Percentiles rank a stretch among this genome's conserved stretches.
Conservation (phyloP, 1,140 invertebrate species). For the Trichonephila clavata region DNA sequence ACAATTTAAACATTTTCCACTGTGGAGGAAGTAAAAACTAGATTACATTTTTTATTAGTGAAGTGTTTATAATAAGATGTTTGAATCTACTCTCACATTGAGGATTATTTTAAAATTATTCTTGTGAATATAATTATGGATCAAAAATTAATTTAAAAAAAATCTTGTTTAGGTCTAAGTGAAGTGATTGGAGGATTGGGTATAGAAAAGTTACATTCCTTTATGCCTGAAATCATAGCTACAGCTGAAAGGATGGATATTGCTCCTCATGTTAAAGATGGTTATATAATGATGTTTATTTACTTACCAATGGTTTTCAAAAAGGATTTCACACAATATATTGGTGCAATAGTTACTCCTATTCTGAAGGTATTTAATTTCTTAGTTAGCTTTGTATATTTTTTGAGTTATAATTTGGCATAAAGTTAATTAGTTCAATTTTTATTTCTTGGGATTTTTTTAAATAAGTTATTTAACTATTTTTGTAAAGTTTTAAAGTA, state of each 20-base stretch:
- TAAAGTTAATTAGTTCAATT: background rate
- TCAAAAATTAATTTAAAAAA: too few relatives aligned
- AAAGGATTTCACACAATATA: conserved; percentile 96
- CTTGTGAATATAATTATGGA: too few relatives aligned
- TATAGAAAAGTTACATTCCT: conserved; percentile 94
- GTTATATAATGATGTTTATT: conserved; percentile 99
- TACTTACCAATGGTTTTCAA: conserved; percentile 99
- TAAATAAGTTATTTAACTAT: too few relatives aligned
- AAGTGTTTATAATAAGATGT: too few relatives aligned
- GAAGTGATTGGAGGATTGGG: conserved; percentile 97
- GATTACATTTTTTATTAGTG: too few relatives aligned
- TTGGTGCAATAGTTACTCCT: conserved; percentile 98
- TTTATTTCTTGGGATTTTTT: too few relatives aligned
- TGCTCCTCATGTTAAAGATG: conserved; percentile 98
- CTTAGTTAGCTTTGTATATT: background rate
- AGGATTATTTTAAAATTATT: too few relatives aligned
- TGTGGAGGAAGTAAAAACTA: too few relatives aligned
- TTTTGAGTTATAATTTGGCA: background rate
- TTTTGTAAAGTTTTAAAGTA: too few relatives aligned
- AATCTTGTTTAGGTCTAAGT: conserved; percentile 81
- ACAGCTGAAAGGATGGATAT: conserved; percentile 97
- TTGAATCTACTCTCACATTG: too few relatives aligned
- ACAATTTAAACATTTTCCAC: too few relatives aligned
- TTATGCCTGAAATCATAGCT: conserved; percentile 99
- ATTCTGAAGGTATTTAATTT: conserved; percentile 89